Evolutionary conservation across 64 coral and sea anemone genomes (phyloP).

Genomic region (Dendronephthya gigantea): DNA sequence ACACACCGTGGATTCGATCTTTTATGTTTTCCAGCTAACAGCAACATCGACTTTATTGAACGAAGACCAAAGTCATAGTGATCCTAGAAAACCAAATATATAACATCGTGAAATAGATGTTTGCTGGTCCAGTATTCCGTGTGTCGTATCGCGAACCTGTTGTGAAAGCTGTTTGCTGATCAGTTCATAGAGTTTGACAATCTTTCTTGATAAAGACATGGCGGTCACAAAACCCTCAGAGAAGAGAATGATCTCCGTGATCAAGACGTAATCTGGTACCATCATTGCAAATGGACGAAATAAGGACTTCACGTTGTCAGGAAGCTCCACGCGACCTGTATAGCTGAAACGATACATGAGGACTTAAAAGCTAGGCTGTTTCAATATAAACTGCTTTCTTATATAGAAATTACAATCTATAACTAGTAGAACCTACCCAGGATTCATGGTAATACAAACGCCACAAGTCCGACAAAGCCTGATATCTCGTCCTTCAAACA

Average conservation of each 20-base stretch:
- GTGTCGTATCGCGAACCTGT: conserved; percentile 45
- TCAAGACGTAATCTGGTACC: conserved; percentile 76
- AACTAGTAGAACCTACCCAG: conserved; percentile 46
- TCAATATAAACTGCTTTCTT: neutral
- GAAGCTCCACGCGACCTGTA: conserved; percentile 81
- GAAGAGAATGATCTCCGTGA: conserved; percentile 90
- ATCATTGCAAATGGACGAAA: conserved; percentile 98
- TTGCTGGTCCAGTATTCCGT: too few relatives aligned
- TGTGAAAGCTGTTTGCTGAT: conserved; percentile 92
- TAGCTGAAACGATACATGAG: conserved; percentile 34
- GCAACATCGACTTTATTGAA: conserved; percentile 72
- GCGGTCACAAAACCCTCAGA: conserved; percentile 81
- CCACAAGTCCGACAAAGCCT: conserved; percentile 67
- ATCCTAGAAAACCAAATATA: conserved; percentile 47
- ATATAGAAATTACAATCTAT: neutral
- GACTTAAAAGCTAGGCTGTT: neutral
- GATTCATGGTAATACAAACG: conserved; percentile 98
- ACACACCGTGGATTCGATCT: conserved; percentile 58
- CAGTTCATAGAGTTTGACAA: conserved; percentile 82
- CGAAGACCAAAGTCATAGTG: conserved; percentile 95
- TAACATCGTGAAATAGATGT: neutral
- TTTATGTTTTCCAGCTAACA: conserved; percentile 68
- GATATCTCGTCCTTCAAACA: conserved; percentile 93
- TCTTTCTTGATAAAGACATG: conserved; percentile 66
- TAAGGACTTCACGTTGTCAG: conserved; percentile 82